Conservation (phyloP, 2,888 invertebrate genomes). For the Parasteatoda lunata region DNA sequence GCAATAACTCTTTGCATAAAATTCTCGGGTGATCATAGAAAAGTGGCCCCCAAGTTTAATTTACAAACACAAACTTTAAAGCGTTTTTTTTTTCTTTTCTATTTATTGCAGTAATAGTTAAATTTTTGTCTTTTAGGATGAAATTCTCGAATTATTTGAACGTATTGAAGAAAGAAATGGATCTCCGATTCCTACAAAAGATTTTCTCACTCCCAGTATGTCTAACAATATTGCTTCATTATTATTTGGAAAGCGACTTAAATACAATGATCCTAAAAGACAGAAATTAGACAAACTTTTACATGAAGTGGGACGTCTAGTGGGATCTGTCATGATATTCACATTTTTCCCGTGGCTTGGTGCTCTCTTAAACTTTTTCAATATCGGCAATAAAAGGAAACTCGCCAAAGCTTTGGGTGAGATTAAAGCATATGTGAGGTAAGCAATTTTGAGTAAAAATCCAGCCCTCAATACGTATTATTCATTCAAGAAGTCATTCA, state of each 20-base stretch:
- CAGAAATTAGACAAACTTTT: slow-evolving; percentile 18
- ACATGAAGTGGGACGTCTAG: not conserved
- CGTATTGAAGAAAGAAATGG: slow-evolving; percentile 7
- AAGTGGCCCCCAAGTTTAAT: no score
- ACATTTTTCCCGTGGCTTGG: slow-evolving; percentile 37
- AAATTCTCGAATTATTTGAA: slow-evolving; percentile 44
- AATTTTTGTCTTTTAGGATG: slow-evolving; percentile 19
- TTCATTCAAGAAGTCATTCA: no score
- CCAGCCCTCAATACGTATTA: no score
- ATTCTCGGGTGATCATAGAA: no score
- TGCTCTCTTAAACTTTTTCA: not conserved
- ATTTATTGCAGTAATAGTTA: no score
- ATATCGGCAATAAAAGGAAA: slow-evolving; percentile 15
- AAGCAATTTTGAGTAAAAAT: not conserved
- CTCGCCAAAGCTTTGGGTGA: not conserved
- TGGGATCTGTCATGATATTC: slow-evolving; percentile 18
- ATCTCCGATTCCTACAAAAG: not conserved
- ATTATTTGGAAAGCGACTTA: slow-evolving; percentile 69
- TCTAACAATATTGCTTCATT: slow-evolving; percentile 70
- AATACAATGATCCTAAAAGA: slow-evolving; percentile 63
- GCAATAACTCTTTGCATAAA: no score
- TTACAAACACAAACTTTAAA: no score
- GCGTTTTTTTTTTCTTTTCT: no score
- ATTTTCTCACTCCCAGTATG: slow-evolving; percentile 61
- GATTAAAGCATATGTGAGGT: slow-evolving; percentile 20